These are phyloP conservation scores for Pristionchus japonicus DNA, from an alignment of 2,888 invertebrate species.

Conservation along the genomic window DNA sequence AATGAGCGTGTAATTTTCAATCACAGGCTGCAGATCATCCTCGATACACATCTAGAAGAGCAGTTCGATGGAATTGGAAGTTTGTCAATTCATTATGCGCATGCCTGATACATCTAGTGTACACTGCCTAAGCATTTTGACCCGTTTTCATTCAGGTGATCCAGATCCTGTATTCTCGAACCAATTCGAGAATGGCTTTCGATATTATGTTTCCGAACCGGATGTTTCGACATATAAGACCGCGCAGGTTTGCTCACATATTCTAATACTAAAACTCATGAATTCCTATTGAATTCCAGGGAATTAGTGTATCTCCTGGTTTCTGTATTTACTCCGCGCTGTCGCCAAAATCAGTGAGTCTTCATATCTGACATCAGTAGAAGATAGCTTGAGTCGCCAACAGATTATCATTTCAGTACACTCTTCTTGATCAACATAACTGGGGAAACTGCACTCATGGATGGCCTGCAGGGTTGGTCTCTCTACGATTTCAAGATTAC, in stretches of 20 bases:
- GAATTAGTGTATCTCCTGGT: conserved; percentile 45
- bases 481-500: not conserved
- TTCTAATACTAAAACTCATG: not conserved
- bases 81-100: not conserved
- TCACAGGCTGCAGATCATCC: conserved; percentile 62
- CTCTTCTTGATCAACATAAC: conserved; percentile 34
- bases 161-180: conserved; percentile 61
- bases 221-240: conserved; percentile 49
- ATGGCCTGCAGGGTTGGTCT: conserved; percentile 25
- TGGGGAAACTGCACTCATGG: conserved; percentile 45
- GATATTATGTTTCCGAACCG: conserved; percentile 69
- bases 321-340: conserved; percentile 43
- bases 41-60: conserved; percentile 69
- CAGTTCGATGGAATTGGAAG: conserved; percentile 60
- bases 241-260: not conserved
- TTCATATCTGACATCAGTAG: too few relatives aligned
- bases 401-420: not conserved
- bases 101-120: not conserved
- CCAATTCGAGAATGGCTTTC: conserved; percentile 70
- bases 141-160: conserved; percentile 42
- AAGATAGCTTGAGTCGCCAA: not conserved
- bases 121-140: too few relatives aligned
- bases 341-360: conserved; percentile 31
- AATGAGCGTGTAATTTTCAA: not conserved
- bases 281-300: not conserved